Evolutionary conservation across 2,113 vertebrate species (phyloP).

Genomic region (Coregonus clupeaformis): DNA sequence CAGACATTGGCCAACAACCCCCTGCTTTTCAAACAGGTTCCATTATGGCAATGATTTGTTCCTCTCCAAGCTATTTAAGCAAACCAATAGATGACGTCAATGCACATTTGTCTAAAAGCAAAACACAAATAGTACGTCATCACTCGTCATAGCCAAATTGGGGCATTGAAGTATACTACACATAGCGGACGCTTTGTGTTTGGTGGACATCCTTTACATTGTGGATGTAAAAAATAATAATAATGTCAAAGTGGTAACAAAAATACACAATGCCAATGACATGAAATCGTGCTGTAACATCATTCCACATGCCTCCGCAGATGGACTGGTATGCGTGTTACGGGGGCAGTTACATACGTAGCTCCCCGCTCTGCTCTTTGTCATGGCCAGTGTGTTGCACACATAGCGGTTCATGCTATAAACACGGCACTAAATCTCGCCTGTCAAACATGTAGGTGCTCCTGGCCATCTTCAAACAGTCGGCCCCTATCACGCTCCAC

Average conservation of each 20-base stretch:
- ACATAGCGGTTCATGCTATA: slow-evolving; percentile 38
- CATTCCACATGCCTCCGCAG: slow-evolving; percentile 7
- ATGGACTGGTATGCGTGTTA: not conserved
- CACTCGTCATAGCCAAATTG: too few relatives aligned
- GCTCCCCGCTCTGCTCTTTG: slow-evolving; percentile 30
- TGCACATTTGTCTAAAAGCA: too few relatives aligned
- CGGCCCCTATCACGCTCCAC: not conserved
- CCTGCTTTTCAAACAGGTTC: too few relatives aligned
- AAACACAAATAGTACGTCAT: too few relatives aligned
- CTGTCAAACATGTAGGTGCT: slow-evolving; percentile 49
- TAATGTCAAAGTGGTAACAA: not conserved
- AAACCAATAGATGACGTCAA: too few relatives aligned
- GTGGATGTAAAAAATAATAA: too few relatives aligned
- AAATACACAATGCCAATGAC: not conserved
- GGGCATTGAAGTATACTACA: too few relatives aligned
- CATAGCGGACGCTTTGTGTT: too few relatives aligned
- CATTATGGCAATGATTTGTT: too few relatives aligned
- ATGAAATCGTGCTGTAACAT: slow-evolving; percentile 25
- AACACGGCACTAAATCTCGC: slow-evolving; percentile 27
- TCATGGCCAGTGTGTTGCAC: slow-evolving; percentile 28
- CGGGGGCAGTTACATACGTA: not conserved
- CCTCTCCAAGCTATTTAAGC: too few relatives aligned
- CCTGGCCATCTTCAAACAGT: slow-evolving; percentile 33
- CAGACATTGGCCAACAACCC: too few relatives aligned
- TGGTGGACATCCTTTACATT: too few relatives aligned